Evolutionary conservation across 2,888 invertebrate species (phyloP), one percentile per base, ranked within the genome.

Genomic region (Melangyna quadrimaculata): DNA sequence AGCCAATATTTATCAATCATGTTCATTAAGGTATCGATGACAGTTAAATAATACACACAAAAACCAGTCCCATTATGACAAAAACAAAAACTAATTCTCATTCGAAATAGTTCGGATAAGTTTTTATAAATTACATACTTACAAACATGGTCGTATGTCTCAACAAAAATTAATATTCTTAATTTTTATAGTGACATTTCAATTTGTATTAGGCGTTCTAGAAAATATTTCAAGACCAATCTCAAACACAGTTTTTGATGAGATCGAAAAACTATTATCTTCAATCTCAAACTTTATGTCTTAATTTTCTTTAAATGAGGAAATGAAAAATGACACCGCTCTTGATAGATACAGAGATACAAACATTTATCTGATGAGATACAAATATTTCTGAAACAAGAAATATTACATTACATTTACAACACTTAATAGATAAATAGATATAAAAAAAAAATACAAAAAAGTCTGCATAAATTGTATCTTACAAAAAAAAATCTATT

Each of bases 321-420:
- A 63, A 57, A 69, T 78, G 73, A 83, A 65, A 82, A 78, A 69
- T 32, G 67, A 78, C 45, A 72, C 61, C 53, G n/a, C n/a, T 37
- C 22, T 35, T 1, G 19, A 22, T n/a, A 32, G 17, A 48, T 27
- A 29, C 32, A 43, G 2, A 37, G n/a, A 35, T 37, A 19, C 6
- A 27, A 29, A 72, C 4, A 22, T n/a, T n/a, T n/a, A 59, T n/a
- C 37, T n/a, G n/a, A 63, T 43, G n/a, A 63, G 61, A 27, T 63
- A 63, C 55, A 80, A 70, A 63, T 63, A n/a, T 70, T 43, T 10
- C 19, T 2, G n/a, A 57, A 29, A 12, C 8, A 22, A n/a, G 35
- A 29, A 40, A 55, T 55, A 55, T 55, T 32, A 77, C 65, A 71
- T 81, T 67, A 77, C 59, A 48, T 67, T 72, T 78, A 45, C 61